Evolutionary conservation across 2,797 vertebrate genomes (phyloP), one percentile per base, ranked within the genome.

Genomic region (Echeneis naucrates): DNA sequence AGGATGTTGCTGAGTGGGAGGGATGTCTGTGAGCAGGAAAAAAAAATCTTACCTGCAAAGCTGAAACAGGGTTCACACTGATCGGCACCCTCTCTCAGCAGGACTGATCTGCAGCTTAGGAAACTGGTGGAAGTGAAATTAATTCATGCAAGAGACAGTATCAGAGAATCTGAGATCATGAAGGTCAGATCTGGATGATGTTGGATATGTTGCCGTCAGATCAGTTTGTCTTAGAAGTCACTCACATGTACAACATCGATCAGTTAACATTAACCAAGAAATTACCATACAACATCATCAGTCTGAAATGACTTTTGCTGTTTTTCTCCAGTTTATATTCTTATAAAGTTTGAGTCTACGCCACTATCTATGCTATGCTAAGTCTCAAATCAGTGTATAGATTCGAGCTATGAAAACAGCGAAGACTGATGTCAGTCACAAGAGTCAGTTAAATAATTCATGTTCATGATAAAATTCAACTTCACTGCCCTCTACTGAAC

Each of bases 401-500:
- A 10, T 23, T 7, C 23, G n/a, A n/a, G n/a, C n/a, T n/a, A n/a
- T n/a, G n/a, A 37, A 60, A 56, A 61, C 9, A 2, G 37, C n/a
- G n/a, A 32, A 32, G 45, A 50, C 42, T 4, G 27, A 50, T 42
- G 26, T 7, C 12, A 78, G 57, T 69, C 59, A 42, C 45, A 14
- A 12, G 61, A 68, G 69, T 75, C 56, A 60, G 61, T 26, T 84
- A 63, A 89, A 88, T 86, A 68, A 86, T 88, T 84, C 33, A 88
- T 77, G 60, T 21, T 69, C 10, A 68, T 66, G 73, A 74, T 68
- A 81, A 86, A 87, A 60, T 69, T 83, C 35, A 52, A 57, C 82
- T 83, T 77, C 77, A 80, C 73, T 83, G 86, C 83, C 81, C 79
- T 85, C 88, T 91, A 85, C 81, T 84, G 87, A 70, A 57, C 32